Percentiles rank a stretch among this genome's conserved stretches.
These are phyloP conservation scores for Phyto melanocephala DNA, from an alignment of 2,888 invertebrate genomes.

Conservation along the genomic window DNA sequence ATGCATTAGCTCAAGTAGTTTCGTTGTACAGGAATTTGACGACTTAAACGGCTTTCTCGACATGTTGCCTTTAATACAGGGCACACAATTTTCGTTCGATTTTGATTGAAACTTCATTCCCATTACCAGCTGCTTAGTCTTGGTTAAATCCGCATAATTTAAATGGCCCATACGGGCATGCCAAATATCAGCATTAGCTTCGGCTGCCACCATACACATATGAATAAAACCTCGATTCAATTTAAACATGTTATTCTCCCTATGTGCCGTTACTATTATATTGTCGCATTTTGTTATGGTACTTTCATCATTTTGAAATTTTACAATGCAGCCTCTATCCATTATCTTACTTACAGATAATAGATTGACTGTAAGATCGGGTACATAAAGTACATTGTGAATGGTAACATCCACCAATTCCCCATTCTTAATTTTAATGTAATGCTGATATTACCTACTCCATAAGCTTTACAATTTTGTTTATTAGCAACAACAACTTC, in stretches of 20 bases:
- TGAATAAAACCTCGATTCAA: not conserved
- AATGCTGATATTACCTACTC: not conserved
- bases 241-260: constrained; percentile 28
- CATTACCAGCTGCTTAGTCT: constrained; percentile 2
- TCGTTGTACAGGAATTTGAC: not conserved
- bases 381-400: not conserved
- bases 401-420: not conserved
- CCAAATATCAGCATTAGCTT: constrained; percentile 6
- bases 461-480: constrained; percentile 5
- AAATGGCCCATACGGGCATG: constrained; percentile 48
- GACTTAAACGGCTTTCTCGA: not conserved
- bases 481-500: constrained; percentile 34
- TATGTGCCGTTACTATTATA: not conserved
- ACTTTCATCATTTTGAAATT: constrained; percentile 2
- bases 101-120: constrained; percentile 3
- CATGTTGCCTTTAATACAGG: constrained; percentile 31
- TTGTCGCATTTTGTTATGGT: not conserved
- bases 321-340: not conserved
- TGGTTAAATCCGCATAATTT: constrained; percentile 20
- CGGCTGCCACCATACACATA: not conserved
- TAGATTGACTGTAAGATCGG: constrained; percentile 29
- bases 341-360: constrained; percentile 42
- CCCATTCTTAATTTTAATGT: not conserved
- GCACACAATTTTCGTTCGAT: not conserved
- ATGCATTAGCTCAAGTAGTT: constrained; percentile 28